Base-by-base conservation (phyloP, 2,113 vertebrate species). In the Epinephelus lanceolatus region DNA sequence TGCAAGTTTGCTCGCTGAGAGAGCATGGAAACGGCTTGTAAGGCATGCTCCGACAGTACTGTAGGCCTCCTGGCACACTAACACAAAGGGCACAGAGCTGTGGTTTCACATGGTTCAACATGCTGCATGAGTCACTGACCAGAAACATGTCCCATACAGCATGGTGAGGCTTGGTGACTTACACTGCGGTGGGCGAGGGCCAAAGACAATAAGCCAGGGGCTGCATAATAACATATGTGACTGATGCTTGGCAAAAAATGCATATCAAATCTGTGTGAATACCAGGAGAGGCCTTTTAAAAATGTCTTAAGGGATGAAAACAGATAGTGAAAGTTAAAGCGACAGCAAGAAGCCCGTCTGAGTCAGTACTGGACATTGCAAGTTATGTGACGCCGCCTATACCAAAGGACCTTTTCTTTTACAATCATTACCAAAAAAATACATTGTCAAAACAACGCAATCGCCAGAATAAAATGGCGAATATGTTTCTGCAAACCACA, bases 1-100 rank as follows among this genome's bases (percentile, higher is more conserved):
- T 95, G 96, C 94, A 96, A 96, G 95, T 96, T 96, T 96, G 95
- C 95, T 94, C 93, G 89, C 94, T 85, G 94, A 94, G 94, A 89
- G 94, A 96, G 95, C 76, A 71, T 89, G 89, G 88, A 90, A 88
- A 90, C 37, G 81, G 68, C 84, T 70, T 61, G 71, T 85, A 62
- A 83, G 81, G 73, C 86, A 84, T 61, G 81, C 84, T 92, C 89
- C 40, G 70, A 83, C 88, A 67, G 77, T 53, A 66, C 88, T 79
- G 71, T 47, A 76, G 88, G 89, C 88, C 88, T 87, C 53, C 80
- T 92, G 89, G 88, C 86, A 88, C 71, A 67, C 86, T 52, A 12
- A 80, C 86, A 88, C 72, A 67, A 45, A 55, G 88, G 84, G 76
- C 80, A 81, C 84, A 73, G 74, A 74, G 80, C 76, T 83, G 81